Evolutionary conservation across 1,140 invertebrate species (phyloP).

Genomic region (Thaumatotibia leucotreta): DNA sequence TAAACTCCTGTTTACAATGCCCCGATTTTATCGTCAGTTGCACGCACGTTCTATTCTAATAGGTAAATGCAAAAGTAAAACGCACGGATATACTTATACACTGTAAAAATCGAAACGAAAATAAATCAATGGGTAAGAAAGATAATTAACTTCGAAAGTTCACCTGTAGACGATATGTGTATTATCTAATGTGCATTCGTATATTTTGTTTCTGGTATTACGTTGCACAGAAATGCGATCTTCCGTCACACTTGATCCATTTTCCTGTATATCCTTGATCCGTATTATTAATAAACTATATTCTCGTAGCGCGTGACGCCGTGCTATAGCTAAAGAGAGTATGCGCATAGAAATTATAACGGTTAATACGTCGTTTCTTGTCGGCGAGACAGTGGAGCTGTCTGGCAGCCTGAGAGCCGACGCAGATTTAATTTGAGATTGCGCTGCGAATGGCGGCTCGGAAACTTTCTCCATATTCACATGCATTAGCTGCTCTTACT

Average conservation of each 20-base stretch:
- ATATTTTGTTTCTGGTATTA: not conserved
- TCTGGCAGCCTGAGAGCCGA: conserved; percentile 34
- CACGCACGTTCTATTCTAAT: too few relatives aligned
- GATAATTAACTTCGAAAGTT: too few relatives aligned
- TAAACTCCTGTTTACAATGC: too few relatives aligned
- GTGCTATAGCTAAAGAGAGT: not conserved
- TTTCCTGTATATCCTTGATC: conserved; percentile 4
- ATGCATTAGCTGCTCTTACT: conserved; percentile 46
- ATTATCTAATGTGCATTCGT: not conserved
- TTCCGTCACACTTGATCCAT: conserved; percentile 9
- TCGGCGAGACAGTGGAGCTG: not conserved
- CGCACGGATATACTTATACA: too few relatives aligned
- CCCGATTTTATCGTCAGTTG: too few relatives aligned
- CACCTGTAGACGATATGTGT: not conserved
- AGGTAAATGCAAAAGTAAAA: too few relatives aligned
- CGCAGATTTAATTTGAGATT: conserved; percentile 71
- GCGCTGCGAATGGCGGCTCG: conserved; percentile 39
- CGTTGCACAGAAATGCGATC: not conserved
- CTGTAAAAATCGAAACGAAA: too few relatives aligned
- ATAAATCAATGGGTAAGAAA: too few relatives aligned
- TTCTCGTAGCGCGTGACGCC: not conserved
- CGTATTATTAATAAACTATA: conserved; percentile 14
- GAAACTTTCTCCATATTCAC: conserved; percentile 55
- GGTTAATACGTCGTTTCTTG: not conserved
- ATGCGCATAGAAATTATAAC: not conserved